Conservation (phyloP, 2,113 vertebrate genomes). For the Colaptes auratus region DNA sequence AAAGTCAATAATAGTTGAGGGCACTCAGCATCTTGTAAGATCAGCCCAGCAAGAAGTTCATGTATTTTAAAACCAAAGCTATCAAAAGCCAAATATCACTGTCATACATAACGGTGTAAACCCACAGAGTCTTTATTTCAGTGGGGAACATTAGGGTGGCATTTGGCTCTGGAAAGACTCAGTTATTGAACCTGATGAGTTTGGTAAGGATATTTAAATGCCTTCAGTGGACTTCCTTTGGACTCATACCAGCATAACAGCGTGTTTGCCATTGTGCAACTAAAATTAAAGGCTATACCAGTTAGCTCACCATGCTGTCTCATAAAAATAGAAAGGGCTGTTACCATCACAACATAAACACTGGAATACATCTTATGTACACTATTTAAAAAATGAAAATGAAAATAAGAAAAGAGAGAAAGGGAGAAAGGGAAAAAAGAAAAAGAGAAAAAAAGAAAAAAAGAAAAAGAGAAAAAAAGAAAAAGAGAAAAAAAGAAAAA, state of each 20-base stretch:
- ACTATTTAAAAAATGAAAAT: neutral
- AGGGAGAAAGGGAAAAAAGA: too few relatives aligned
- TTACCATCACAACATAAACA: constrained; percentile 60
- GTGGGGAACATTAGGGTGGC: neutral
- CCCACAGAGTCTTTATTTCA: neutral
- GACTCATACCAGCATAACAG: constrained; percentile 6
- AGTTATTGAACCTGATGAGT: neutral
- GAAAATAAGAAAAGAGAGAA: too few relatives aligned
- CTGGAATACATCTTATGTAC: constrained; percentile 14
- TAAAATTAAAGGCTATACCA: neutral
- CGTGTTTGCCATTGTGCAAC: neutral
- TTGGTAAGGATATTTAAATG: constrained; percentile 28
- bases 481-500: too few relatives aligned
- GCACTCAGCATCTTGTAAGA: neutral
- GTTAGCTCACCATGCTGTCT: neutral
- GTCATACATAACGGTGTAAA: neutral
- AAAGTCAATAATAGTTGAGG: neutral
- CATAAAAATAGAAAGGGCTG: constrained; percentile 48
- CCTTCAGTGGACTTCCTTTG: neutral
- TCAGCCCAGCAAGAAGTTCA: neutral
- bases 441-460: too few relatives aligned
- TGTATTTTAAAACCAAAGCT: constrained; percentile 11
- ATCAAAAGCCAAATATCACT: neutral
- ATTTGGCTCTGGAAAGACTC: neutral
- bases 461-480: too few relatives aligned